These are phyloP conservation scores for Periphyllus acericola DNA, from an alignment of 2,888 invertebrate genomes.

Conservation along the genomic window DNA sequence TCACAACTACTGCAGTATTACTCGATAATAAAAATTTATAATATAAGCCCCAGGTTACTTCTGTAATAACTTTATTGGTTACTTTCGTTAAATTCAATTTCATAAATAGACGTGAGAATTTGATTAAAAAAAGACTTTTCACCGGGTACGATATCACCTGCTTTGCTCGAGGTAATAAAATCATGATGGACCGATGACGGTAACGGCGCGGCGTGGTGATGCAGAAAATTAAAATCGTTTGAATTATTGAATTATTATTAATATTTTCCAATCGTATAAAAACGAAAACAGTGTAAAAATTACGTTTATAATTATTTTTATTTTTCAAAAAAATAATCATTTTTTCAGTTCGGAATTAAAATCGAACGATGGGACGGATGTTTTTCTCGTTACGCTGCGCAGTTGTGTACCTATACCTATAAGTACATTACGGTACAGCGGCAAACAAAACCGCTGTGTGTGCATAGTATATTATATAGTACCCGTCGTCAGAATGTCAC, in stretches of 20 bases:
- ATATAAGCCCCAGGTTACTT: no score
- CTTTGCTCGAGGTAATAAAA: not conserved
- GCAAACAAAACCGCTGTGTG: not conserved
- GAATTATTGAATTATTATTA: conserved; percentile 13
- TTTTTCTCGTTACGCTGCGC: no score
- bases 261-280: not conserved
- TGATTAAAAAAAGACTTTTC: not conserved
- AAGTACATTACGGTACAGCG: not conserved
- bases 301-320: not conserved
- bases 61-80: no score
- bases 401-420: not conserved
- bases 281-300: not conserved
- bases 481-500: not conserved
- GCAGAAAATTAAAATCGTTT: not conserved
- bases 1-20: no score
- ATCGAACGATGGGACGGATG: not conserved
- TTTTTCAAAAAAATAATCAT: not conserved
- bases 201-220: not conserved
- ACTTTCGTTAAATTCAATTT: not conserved
- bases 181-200: not conserved
- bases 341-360: not conserved
- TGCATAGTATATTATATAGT: not conserved
- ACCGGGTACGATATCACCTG: not conserved
- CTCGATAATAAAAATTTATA: no score
- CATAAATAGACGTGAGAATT: not conserved